These are phyloP conservation scores for Helleia helle DNA, from an alignment of 2,888 invertebrate genomes.

Conservation along the genomic window DNA sequence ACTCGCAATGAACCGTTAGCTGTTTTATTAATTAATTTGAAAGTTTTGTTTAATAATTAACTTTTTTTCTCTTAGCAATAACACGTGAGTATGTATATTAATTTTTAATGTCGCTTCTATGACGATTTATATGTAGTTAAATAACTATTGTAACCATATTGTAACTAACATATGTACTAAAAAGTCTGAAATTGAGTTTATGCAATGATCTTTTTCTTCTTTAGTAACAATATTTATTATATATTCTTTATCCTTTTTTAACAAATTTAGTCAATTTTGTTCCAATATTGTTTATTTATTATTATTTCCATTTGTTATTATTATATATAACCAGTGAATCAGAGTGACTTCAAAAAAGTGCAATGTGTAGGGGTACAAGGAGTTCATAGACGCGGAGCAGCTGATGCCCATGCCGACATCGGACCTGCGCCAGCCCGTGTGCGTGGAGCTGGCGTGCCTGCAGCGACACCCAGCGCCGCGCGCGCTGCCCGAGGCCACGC, in stretches of 20 bases:
- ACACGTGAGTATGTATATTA: conserved; percentile 5
- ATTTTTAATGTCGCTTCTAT: conserved; percentile 5
- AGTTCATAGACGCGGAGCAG: conserved; percentile 92
- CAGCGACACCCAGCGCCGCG: conserved; percentile 72
- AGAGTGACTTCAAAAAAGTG: too few species aligned
- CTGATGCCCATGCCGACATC: conserved; percentile 90
- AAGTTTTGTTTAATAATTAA: conserved; percentile 22
- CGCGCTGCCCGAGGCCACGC: conserved; percentile 64
- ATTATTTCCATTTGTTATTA: not conserved
- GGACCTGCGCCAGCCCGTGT: conserved; percentile 87
- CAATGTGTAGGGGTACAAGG: conserved; percentile 84
- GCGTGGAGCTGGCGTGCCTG: conserved; percentile 84
- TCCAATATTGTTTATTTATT: not conserved
- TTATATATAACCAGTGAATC: not conserved
- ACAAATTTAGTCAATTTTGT: not conserved
- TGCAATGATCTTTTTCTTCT: not conserved
- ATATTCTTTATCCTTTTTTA: not conserved
- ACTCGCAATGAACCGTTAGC: conserved; percentile 6
- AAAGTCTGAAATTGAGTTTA: conserved; percentile 6
- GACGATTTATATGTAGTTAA: not conserved
- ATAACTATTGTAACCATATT: not conserved
- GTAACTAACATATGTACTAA: not conserved
- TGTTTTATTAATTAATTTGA: conserved; percentile 11
- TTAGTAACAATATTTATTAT: too few species aligned
- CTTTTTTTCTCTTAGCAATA: conserved; percentile 25